Conservation (phyloP, 2,797 vertebrate species). For the Ctenosaura bakeri region DNA sequence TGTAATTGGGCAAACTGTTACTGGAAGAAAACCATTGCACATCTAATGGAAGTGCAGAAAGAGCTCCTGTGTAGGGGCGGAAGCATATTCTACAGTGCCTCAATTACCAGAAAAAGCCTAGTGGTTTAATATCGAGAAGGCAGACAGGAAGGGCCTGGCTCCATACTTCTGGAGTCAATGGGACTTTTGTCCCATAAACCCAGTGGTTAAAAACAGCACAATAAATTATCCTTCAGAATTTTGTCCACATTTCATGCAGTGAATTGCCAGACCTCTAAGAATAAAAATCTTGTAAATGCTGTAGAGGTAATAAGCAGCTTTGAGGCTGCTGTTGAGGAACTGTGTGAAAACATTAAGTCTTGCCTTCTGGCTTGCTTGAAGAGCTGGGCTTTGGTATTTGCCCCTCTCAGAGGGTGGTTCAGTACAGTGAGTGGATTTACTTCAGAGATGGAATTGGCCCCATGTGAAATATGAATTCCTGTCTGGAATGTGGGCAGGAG, state of each 20-base stretch:
- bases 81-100: slow-evolving; percentile 8
- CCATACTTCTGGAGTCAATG: not conserved
- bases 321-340: not conserved
- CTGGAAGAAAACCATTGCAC: fast-evolving
- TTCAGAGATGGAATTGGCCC: slow-evolving; percentile 41
- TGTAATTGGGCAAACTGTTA: not conserved
- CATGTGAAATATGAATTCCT: slow-evolving; percentile 25
- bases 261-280: slow-evolving; percentile 19
- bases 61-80: not conserved
- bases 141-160: slow-evolving; percentile 23
- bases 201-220: slow-evolving; percentile 12
- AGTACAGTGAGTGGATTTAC: slow-evolving; percentile 32
- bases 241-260: not conserved
- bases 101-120: slow-evolving; percentile 14
- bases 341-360: slow-evolving; percentile 39
- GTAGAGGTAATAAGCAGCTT: not conserved
- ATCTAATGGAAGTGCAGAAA: not conserved
- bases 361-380: slow-evolving; percentile 48
- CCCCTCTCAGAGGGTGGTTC: slow-evolving; percentile 40
- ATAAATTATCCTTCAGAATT: slow-evolving; percentile 14
- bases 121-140: slow-evolving; percentile 15
- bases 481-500: not conserved
- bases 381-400: slow-evolving; percentile 52
- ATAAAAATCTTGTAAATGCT: slow-evolving; percentile 27
- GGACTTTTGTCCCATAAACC: slow-evolving; percentile 36